Evolutionary conservation across 2,888 invertebrate species (phyloP).

Genomic region (Thymelicus acteon): DNA sequence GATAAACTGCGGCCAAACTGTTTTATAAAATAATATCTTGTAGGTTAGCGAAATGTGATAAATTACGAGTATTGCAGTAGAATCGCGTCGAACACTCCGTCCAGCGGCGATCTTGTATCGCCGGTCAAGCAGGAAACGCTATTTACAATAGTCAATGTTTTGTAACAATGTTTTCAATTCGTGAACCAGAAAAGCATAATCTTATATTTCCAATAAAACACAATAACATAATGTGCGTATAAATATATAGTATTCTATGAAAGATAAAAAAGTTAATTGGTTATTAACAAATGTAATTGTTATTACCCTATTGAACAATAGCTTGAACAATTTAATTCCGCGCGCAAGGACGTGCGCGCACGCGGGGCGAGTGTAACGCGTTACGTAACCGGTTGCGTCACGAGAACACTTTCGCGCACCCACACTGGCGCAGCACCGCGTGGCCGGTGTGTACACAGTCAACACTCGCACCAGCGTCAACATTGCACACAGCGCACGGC

Average conservation of each 20-base stretch:
- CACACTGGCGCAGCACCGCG: conserved; percentile 40
- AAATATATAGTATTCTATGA: no score
- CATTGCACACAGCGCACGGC: background rate
- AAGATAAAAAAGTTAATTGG: no score
- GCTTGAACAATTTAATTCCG: conserved; percentile 2
- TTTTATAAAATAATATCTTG: no score
- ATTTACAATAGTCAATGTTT: background rate
- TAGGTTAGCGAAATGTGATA: no score
- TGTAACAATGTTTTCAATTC: background rate
- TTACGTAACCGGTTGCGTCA: conserved; percentile 46
- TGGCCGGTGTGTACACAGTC: conserved; percentile 26
- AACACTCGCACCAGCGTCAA: background rate
- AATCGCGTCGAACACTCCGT: no score
- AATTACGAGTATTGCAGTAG: no score
- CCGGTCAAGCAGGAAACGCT: background rate
- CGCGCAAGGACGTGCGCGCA: conserved; percentile 12
- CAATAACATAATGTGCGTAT: no score
- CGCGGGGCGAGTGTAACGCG: conserved; percentile 23
- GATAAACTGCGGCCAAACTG: background rate
- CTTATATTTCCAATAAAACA: background rate
- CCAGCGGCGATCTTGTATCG: no score
- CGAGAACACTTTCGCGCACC: conserved; percentile 46
- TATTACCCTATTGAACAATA: background rate
- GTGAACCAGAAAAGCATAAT: background rate
- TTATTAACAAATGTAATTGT: background rate